Evolutionary conservation across 37 sponge, comb jelly and placozoan genomes (phyloP).

Genomic region (Eunapius fragilis): DNA sequence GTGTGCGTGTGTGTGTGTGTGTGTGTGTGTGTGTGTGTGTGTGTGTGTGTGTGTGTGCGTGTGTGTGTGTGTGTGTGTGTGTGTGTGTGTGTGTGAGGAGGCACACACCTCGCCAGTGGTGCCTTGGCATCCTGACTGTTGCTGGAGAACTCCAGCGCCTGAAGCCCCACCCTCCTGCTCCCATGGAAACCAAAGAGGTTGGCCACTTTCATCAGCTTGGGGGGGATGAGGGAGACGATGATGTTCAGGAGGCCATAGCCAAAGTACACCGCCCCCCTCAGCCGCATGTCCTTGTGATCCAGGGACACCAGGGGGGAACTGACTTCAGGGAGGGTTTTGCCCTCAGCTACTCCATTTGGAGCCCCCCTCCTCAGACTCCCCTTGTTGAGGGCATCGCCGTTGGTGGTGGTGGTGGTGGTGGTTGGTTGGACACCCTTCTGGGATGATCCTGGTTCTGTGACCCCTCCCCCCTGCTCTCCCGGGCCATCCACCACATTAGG

Average conservation of each 20-base stretch:
- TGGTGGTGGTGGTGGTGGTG: background rate
- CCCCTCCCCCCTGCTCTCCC: background rate
- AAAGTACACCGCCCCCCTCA: conserved; percentile 80
- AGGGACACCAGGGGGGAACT: background rate
- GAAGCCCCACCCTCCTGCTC: conserved; percentile 75
- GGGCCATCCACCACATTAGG: background rate
- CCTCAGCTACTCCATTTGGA: conserved; percentile 5
- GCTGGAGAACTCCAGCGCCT: conserved; percentile 79
- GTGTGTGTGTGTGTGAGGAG: conserved; percentile 23
- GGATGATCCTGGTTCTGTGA: background rate
- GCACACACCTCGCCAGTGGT: conserved; percentile 80
- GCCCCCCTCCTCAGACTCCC: background rate
- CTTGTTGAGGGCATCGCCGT: background rate
- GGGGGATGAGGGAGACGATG: conserved; percentile 93
- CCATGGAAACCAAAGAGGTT: conserved; percentile 97
- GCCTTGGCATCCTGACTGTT: conserved; percentile 86
- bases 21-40: conserved; percentile 43
- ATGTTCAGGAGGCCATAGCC: conserved; percentile 95
- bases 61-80: conserved; percentile 29
- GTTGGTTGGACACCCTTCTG: background rate
- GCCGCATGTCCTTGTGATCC: conserved; percentile 23
- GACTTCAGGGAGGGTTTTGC: background rate
- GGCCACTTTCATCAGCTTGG: conserved; percentile 88
- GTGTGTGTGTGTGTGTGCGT: conserved; percentile 39
- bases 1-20: conserved; percentile 38